A percentile compares a stretch with the other conserved stretches of the same genome.
Evolutionary conservation across 2,888 invertebrate species (phyloP).

Genomic region (Taphrorychus bicolor): DNA sequence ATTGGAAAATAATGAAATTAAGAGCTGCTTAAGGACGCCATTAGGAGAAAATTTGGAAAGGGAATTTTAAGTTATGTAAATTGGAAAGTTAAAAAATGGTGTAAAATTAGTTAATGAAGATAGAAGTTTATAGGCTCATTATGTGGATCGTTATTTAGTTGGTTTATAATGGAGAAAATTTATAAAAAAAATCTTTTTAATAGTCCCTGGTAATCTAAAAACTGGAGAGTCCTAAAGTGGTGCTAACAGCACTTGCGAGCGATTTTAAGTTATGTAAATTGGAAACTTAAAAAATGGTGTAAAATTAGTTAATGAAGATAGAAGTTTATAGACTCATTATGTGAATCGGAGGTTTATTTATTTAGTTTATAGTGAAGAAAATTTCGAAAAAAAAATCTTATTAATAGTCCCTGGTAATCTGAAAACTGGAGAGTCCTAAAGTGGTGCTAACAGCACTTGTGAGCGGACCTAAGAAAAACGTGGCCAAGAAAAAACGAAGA

Average conservation of each 20-base stretch:
- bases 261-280: slow-evolving; percentile 3
- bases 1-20: slow-evolving; percentile 25
- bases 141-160: no score
- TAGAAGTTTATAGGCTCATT: no score
- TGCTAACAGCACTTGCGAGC: slow-evolving; percentile 21
- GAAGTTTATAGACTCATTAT: no score
- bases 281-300: background rate
- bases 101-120: background rate
- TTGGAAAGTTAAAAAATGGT: background rate
- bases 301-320: background rate
- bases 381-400: no score
- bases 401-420: no score
- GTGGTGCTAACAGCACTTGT: slow-evolving; percentile 26
- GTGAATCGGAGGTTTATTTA: no score
- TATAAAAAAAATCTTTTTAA: no score
- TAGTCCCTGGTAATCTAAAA: no score
- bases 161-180: no score
- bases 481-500: slow-evolving; percentile 48
- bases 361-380: no score
- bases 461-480: slow-evolving; percentile 4
- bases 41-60: slow-evolving; percentile 9
- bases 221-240: slow-evolving; percentile 18
- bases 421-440: no score
- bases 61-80: slow-evolving; percentile 2
- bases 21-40: slow-evolving; percentile 10